These are phyloP conservation scores for Mungos mungo DNA, from an alignment of 2,113 vertebrate species.

Conservation along the genomic window DNA sequence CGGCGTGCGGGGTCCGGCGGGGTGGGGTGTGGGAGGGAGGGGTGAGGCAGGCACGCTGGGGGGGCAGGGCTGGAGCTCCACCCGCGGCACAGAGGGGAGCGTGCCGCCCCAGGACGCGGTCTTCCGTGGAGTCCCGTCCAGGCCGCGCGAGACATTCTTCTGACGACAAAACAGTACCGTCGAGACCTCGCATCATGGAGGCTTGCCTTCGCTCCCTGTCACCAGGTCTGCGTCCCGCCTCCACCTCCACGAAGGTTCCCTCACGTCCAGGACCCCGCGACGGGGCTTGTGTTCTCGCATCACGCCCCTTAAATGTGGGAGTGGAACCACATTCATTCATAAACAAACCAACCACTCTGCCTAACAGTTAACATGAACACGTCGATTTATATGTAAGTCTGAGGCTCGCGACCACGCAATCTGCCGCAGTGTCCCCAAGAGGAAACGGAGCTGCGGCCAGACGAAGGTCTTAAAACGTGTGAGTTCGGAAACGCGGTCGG, in stretches of 20 bases:
- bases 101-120: accelerated
- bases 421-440: neutral
- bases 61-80: accelerated
- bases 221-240: neutral
- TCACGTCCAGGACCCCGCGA: neutral
- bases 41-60: neutral
- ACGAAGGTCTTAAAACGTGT: neutral
- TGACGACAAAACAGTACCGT: neutral
- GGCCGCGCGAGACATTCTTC: neutral
- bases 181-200: neutral
- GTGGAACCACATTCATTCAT: neutral
- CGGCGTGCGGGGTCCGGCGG: neutral
- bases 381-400: no score
- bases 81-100: neutral
- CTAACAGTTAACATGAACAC: neutral
- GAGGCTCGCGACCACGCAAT: accelerated
- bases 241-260: neutral
- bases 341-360: neutral
- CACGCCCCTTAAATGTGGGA: neutral
- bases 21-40: neutral
- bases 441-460: neutral
- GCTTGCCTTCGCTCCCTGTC: neutral
- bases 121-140: accelerated
- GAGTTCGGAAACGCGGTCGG: accelerated
- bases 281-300: neutral